Evolutionary conservation across 2,113 vertebrate species (phyloP).

Genomic region (Equus quagga): DNA sequence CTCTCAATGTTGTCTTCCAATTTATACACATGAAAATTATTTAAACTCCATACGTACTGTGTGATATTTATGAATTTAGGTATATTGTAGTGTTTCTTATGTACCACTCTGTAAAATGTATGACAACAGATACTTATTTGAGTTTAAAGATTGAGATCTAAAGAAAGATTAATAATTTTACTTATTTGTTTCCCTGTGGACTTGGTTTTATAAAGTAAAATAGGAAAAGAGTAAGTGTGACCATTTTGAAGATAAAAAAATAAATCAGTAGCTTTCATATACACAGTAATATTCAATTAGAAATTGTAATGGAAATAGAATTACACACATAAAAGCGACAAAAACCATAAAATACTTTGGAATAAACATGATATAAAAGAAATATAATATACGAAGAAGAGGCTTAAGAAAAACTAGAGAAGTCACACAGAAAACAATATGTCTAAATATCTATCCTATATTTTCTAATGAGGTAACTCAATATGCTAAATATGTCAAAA

Average conservation of each 20-base stretch:
- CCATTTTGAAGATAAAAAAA: neutral
- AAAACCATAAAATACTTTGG: neutral
- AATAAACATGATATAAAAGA: neutral
- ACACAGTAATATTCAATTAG: neutral
- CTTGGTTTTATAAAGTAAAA: neutral
- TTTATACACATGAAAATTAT: neutral
- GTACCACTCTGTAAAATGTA: neutral
- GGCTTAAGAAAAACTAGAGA: neutral
- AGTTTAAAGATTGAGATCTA: neutral
- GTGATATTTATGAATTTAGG: neutral
- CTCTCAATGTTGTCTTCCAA: neutral
- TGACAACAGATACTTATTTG: neutral
- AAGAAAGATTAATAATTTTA: neutral
- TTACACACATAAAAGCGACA: neutral
- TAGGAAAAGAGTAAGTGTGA: too few relatives aligned
- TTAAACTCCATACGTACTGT: neutral
- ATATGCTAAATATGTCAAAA: neutral
- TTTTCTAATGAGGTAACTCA: neutral
- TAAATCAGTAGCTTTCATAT: neutral
- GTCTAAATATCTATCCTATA: neutral
- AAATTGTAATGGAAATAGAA: neutral
- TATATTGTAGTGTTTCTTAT: neutral
- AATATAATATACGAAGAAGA: neutral
- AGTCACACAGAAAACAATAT: neutral
- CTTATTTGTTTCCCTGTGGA: neutral